These are phyloP conservation scores for Nibea coibor DNA, from an alignment of 2,113 vertebrate species.

Conservation along the genomic window DNA sequence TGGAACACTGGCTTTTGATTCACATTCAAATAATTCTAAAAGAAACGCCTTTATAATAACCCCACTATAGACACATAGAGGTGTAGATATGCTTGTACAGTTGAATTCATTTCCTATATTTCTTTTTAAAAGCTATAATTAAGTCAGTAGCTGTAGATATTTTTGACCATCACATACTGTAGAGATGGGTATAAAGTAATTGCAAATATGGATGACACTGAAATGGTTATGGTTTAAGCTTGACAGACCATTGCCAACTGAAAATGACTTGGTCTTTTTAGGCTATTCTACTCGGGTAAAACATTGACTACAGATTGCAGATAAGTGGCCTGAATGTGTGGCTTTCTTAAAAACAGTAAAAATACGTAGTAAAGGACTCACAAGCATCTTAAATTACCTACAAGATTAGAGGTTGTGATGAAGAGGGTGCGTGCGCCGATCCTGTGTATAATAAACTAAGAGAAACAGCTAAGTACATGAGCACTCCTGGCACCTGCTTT, in stretches of 20 bases:
- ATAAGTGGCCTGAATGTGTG: neutral
- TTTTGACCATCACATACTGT: neutral
- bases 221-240: neutral
- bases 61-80: neutral
- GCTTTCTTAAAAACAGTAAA: no score
- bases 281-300: neutral
- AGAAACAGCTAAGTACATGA: neutral
- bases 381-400: no score
- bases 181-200: neutral
- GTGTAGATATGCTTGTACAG: neutral
- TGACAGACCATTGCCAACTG: neutral
- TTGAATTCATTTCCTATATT: neutral
- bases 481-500: neutral
- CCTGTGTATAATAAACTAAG: neutral
- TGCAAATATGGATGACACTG: neutral
- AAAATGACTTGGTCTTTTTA: neutral
- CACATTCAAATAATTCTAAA: neutral
- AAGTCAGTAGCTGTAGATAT: neutral
- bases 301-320: neutral
- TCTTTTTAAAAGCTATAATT: neutral
- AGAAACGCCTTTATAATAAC: neutral
- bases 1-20: slow-evolving; percentile 11
- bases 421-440: neutral
- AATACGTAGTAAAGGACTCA: no score
- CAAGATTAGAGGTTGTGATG: neutral